Percentiles rank a stretch among this genome's conserved stretches.
These are phyloP conservation scores for Nematopogon swammerdamellus DNA, from an alignment of 2,888 invertebrate genomes.

Conservation along the genomic window DNA sequence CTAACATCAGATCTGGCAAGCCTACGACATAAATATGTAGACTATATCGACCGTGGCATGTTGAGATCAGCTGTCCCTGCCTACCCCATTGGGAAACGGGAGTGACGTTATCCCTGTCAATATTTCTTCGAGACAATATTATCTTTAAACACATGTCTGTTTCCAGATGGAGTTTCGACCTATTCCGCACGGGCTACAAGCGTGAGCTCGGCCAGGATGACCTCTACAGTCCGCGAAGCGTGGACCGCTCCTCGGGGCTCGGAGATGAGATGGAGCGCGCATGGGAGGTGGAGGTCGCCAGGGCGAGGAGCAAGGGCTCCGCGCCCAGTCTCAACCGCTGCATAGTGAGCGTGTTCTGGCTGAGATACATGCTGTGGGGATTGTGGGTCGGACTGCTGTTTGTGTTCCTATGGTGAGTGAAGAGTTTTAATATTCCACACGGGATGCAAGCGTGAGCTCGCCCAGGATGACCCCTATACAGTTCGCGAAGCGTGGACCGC, in stretches of 20 bases:
- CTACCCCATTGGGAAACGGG: too few relatives aligned
- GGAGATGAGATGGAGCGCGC: conserved; percentile 65
- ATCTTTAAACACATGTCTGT: too few relatives aligned
- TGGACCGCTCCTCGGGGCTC: conserved; percentile 62
- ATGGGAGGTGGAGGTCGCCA: conserved; percentile 58
- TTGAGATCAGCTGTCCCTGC: too few relatives aligned
- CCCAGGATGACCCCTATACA: conserved; percentile 64
- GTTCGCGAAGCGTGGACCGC: conserved; percentile 56
- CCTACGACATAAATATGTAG: not conserved
- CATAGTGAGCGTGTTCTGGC: conserved; percentile 58
- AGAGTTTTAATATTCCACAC: conserved; percentile 62
- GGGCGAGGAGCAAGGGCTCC: conserved; percentile 38
- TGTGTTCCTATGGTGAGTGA: conserved; percentile 57
- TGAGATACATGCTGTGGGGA: conserved; percentile 59
- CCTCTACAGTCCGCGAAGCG: conserved; percentile 59
- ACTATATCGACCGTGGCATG: not conserved
- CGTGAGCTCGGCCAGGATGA: conserved; percentile 63
- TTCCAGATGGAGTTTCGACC: conserved; percentile 66
- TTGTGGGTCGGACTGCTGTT: conserved; percentile 53
- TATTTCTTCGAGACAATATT: not conserved
- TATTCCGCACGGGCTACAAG: conserved; percentile 61
- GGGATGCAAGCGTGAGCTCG: conserved; percentile 61
- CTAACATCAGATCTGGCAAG: too few relatives aligned
- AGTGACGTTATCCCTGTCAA: not conserved
- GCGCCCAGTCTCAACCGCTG: conserved; percentile 60